Percentiles rank a stretch among this genome's conserved stretches.
These are phyloP conservation scores for Microcebus jonahi DNA, from an alignment of 2,113 vertebrate genomes.

Conservation along the genomic window DNA sequence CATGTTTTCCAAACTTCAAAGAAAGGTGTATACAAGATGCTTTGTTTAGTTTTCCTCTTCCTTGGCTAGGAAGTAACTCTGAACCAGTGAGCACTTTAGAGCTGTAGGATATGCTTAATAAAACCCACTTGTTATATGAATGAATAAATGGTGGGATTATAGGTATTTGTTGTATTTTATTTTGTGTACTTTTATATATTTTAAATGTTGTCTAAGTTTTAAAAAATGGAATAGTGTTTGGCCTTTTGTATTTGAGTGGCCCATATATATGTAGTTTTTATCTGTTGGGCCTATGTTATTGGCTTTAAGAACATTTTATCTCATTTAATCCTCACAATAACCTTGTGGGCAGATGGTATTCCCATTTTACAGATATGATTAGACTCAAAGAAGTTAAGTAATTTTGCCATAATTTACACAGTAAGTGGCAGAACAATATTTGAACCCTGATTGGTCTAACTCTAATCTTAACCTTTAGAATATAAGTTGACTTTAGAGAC, in stretches of 20 bases:
- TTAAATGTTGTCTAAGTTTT: conserved; percentile 22
- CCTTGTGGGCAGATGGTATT: not conserved
- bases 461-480: conserved; percentile 7
- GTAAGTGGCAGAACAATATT: not conserved
- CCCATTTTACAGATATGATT: conserved; percentile 38
- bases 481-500: not conserved
- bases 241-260: conserved; percentile 15
- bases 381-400: not conserved
- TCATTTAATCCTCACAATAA: conserved; percentile 30
- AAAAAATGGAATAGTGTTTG: not conserved
- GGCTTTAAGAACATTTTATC: conserved; percentile 1
- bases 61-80: conserved; percentile 19
- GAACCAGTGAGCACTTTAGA: not conserved
- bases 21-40: not conserved
- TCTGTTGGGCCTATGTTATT: not conserved
- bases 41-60: conserved; percentile 36
- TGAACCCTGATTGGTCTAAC: not conserved
- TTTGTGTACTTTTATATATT: not conserved
- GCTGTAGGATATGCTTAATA: not conserved
- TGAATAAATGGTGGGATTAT: conserved; percentile 26
- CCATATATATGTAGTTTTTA: not conserved
- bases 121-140: not conserved
- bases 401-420: conserved; percentile 14
- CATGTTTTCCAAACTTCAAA: conserved; percentile 28
- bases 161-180: not conserved